Evolutionary conservation across 2,113 vertebrate species (phyloP), one percentile per base, ranked within the genome.

Genomic region (Arvicanthis niloticus): DNA sequence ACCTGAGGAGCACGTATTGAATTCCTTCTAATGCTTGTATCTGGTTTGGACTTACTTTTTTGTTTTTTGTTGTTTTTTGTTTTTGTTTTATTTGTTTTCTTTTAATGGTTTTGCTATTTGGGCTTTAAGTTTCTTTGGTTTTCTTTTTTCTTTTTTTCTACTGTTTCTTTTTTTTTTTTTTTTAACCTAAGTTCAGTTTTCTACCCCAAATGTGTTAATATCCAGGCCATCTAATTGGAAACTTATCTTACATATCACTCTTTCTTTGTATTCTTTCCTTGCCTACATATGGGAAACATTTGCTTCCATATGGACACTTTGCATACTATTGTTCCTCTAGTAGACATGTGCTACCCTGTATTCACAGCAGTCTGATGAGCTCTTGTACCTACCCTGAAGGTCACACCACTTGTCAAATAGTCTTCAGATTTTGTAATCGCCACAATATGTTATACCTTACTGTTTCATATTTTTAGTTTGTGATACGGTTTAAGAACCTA

Each of bases 351-450:
- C 40, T 12, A 90, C 78, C 73, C 12, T 31, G 40, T 58, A 22
- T 62, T 13, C 42, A 7, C n/a, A 75, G 1, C 80, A 24, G 60
- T 85, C 37, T 81, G 13, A 31, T 34, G 75, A 68, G 84, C 37
- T 70, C 65, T 78, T 31, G 58, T 56, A 58, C 76, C 58, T 48
- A 26, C n/a, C 42, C 85, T 48, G 53, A n/a, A 70, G 84, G 37
- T 82, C 88, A 70, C 13, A 68, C 53, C 24, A 9, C 22, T 87
- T 96, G 40, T 70, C 40, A 85, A 81, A 95, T 16, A 16, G 67
- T 87, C 88, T 95, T 75, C 34, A 95, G 80, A 96, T 26, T 91
- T 94, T 77, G 67, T 58, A 26, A 76, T 45, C 56, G 8, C 93
- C 76, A 40, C 88, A 88, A 40, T 77, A 58, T 7, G 37, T 92